A percentile compares a stretch with the other conserved stretches of the same genome.
phyloP scores from a whole-genome alignment of 2,113 vertebrate species.

The Hemibates koningsi region DNA sequence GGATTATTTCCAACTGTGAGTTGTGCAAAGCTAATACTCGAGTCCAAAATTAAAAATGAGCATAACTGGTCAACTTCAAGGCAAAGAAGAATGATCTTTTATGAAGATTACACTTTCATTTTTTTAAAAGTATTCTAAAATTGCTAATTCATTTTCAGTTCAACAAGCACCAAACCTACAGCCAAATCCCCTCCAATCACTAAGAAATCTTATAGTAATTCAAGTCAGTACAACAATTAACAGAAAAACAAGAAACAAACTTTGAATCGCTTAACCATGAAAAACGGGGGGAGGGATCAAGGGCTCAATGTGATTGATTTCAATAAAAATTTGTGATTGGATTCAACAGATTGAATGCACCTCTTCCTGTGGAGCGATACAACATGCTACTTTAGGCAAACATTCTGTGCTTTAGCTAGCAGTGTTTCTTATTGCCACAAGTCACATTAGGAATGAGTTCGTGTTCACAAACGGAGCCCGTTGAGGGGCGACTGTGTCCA shows the following conservation, averaged over 20 bases:
- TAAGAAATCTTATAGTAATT: conserved; percentile 36
- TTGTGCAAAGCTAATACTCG: neutral
- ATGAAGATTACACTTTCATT: neutral
- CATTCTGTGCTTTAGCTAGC: conserved; percentile 31
- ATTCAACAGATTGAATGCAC: neutral
- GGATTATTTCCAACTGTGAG: neutral
- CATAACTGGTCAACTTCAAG: neutral
- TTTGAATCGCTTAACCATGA: neutral
- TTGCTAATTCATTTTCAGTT: neutral
- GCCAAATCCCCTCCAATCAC: conserved; percentile 28
- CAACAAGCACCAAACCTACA: conserved; percentile 9
- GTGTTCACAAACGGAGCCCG: neutral
- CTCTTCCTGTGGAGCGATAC: conserved; percentile 8
- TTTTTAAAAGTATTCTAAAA: neutral
- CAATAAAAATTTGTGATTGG: neutral
- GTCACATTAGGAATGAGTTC: conserved; percentile 39
- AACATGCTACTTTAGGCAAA: conserved; percentile 26
- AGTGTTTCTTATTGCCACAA: conserved; percentile 20
- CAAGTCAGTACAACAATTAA: conserved; percentile 50
- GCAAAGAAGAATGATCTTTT: neutral
- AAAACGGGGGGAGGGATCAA: neutral
- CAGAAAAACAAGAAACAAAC: neutral
- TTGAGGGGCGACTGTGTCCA: neutral
- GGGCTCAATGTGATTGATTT: conserved; percentile 32
- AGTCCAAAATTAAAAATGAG: neutral